Conservation (phyloP, 2,888 invertebrate species). For the Leuctra nigra region DNA sequence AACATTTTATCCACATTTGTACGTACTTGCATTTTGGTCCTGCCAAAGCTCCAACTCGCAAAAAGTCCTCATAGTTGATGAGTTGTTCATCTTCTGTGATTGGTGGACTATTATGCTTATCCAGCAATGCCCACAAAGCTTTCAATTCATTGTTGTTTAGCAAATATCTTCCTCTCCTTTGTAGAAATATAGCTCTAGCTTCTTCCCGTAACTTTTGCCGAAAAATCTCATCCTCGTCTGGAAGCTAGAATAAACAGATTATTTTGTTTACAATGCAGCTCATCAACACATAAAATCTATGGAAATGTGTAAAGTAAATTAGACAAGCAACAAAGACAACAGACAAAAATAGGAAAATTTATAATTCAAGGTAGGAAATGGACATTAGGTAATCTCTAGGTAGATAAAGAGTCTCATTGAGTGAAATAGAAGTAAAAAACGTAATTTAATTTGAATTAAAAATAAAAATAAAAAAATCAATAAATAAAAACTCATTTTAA, state of each 20-base stretch:
- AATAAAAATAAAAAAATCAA: constrained; percentile 5
- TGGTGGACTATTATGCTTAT: constrained; percentile 72
- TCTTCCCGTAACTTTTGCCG: constrained; percentile 81
- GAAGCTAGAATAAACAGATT: constrained; percentile 49
- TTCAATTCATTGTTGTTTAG: constrained; percentile 81
- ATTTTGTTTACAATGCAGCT: constrained; percentile 5
- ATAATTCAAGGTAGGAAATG: too few relatives aligned
- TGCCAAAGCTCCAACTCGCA: constrained; percentile 66
- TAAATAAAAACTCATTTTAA: neutral
- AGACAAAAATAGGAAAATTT: neutral
- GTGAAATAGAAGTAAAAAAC: too few relatives aligned
- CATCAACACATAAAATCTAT: neutral
- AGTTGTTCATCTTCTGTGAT: constrained; percentile 70
- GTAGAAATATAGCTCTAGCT: constrained; percentile 78
- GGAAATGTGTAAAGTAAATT: too few relatives aligned
- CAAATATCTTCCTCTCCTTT: constrained; percentile 75
- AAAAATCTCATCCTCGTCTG: constrained; percentile 67
- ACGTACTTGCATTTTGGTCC: constrained; percentile 64
- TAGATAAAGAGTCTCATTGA: too few relatives aligned
- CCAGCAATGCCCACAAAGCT: constrained; percentile 74
- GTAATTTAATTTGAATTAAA: too few relatives aligned
- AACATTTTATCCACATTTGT: too few relatives aligned
- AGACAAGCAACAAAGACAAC: too few relatives aligned
- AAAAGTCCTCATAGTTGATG: constrained; percentile 79
- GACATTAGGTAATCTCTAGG: too few relatives aligned